Percentiles rank a stretch among this genome's conserved stretches.
phyloP scores from a whole-genome alignment of 1,140 invertebrate genomes.

The Diabrotica undecimpunctata region DNA sequence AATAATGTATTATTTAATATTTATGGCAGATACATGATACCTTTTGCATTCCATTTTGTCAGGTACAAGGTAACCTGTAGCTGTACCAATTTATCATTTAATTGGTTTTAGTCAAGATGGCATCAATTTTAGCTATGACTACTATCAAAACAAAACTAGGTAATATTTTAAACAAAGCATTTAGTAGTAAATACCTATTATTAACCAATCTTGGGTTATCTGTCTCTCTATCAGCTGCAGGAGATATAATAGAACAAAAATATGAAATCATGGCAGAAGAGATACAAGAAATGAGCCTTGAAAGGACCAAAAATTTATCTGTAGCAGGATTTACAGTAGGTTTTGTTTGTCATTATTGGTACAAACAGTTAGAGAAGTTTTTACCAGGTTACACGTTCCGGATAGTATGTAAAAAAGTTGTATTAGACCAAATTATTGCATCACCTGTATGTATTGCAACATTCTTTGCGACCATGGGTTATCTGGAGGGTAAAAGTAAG shows the following conservation, averaged over 20 bases:
- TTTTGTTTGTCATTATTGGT: slow-evolving; percentile 84
- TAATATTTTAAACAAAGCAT: slow-evolving; percentile 47
- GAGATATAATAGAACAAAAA: slow-evolving; percentile 80
- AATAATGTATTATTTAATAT: no score
- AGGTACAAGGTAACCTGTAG: no score
- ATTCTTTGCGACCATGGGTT: slow-evolving; percentile 75
- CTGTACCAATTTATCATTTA: no score
- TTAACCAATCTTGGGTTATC: slow-evolving; percentile 85
- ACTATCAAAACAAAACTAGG: not conserved
- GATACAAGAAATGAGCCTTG: slow-evolving; percentile 60
- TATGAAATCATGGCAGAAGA: slow-evolving; percentile 71
- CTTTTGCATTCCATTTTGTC: no score
- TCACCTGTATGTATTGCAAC: slow-evolving; percentile 78
- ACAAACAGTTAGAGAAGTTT: slow-evolving; percentile 65
- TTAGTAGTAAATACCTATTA: slow-evolving; percentile 73
- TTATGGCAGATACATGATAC: no score
- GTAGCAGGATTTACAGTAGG: slow-evolving; percentile 75
- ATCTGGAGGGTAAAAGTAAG: slow-evolving; percentile 64
- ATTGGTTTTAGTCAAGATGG: no score
- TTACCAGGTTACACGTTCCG: slow-evolving; percentile 66
- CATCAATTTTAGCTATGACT: no score
- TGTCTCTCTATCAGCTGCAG: slow-evolving; percentile 66
- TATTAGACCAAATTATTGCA: slow-evolving; percentile 84
- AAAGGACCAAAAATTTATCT: slow-evolving; percentile 74
- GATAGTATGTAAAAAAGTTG: slow-evolving; percentile 77